phyloP scores from a whole-genome alignment of 2,113 vertebrate genomes.

The Gnathonemus longibarbis region DNA sequence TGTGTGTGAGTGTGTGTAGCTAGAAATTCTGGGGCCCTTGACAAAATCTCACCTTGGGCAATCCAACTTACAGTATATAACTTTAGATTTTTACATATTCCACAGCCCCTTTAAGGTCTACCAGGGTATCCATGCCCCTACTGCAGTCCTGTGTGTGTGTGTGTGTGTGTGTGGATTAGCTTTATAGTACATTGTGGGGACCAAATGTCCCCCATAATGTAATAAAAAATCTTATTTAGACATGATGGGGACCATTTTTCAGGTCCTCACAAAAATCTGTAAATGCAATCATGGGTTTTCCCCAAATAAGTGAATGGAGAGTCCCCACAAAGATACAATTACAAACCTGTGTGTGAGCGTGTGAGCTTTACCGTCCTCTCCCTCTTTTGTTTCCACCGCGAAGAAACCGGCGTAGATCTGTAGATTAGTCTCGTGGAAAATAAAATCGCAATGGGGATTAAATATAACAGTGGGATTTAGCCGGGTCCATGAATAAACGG shows the following conservation, averaged over 20 bases:
- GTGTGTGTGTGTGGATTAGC: no score
- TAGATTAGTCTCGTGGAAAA: background rate
- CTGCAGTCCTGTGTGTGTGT: background rate
- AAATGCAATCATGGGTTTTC: no score
- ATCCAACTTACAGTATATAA: background rate
- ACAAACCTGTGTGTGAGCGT: background rate
- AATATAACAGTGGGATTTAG: constrained; percentile 10
- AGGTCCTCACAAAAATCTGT: no score
- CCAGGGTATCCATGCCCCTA: background rate
- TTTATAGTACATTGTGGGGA: no score
- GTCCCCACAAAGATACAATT: no score
- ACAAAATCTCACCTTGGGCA: background rate
- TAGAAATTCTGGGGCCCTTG: background rate
- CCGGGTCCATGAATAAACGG: constrained; percentile 10
- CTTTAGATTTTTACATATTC: background rate
- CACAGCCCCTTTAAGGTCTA: background rate
- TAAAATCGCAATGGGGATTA: constrained; percentile 20
- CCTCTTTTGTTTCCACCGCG: background rate
- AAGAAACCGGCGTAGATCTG: background rate
- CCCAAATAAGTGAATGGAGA: no score
- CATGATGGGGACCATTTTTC: no score
- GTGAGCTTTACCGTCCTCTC: constrained; percentile 25
- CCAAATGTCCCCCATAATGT: no score
- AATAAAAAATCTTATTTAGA: no score
- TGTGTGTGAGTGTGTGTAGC: constrained; percentile 13